Evolutionary conservation across 2,888 invertebrate genomes (phyloP).

Genomic region (Monoplex corrugatus): DNA sequence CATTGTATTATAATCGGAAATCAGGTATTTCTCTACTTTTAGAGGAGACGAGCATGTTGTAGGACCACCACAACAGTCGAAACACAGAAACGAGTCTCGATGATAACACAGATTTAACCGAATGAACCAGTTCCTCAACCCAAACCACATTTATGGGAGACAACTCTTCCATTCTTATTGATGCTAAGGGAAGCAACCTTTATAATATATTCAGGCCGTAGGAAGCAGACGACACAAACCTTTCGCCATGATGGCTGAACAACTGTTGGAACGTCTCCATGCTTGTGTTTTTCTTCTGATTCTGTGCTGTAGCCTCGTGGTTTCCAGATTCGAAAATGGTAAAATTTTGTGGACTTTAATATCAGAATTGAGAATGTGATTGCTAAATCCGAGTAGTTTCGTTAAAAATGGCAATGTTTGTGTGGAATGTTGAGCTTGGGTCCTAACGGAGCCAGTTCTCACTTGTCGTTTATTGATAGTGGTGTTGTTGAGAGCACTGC

Average conservation of each 20-base stretch:
- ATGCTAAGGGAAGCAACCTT: background rate
- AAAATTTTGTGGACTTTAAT: background rate
- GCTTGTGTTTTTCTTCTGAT: background rate
- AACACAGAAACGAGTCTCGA: too few species aligned
- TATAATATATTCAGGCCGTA: constrained; percentile 5
- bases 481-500: too few species aligned
- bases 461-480: too few species aligned
- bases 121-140: too few species aligned
- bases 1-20: too few species aligned
- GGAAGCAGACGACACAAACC: background rate
- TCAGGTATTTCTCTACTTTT: too few species aligned
- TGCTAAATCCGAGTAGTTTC: background rate
- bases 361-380: background rate
- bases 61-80: too few species aligned
- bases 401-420: background rate
- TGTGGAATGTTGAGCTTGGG: background rate
- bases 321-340: background rate
- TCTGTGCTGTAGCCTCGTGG: background rate
- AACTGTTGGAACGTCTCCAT: background rate
- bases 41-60: too few species aligned
- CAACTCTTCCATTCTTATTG: background rate
- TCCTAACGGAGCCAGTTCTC: too few species aligned
- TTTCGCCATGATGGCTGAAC: constrained; percentile 34
- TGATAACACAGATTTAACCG: too few species aligned
- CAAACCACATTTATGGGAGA: background rate